A percentile compares a stretch with the other conserved stretches of the same genome.
Evolutionary conservation across 2,888 invertebrate species (phyloP).

Genomic region (Serripes groenlandicus): DNA sequence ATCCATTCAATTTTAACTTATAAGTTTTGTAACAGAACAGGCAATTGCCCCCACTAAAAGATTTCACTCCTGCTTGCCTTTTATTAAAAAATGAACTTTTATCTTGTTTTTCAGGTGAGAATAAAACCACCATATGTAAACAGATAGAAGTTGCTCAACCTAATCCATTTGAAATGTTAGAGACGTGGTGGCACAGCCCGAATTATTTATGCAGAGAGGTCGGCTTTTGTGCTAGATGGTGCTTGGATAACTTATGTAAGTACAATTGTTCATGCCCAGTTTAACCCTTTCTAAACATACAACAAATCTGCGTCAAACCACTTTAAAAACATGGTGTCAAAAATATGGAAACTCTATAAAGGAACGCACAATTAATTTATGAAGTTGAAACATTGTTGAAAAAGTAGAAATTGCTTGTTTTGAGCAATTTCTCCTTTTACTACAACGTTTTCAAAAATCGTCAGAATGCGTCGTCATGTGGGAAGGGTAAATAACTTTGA

Average conservation of each 20-base stretch:
- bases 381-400: too few relatives aligned
- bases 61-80: too few relatives aligned
- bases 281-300: too few relatives aligned
- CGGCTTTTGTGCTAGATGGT: conserved; percentile 97
- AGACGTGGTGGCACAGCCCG: conserved; percentile 88
- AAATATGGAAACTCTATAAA: too few relatives aligned
- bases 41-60: too few relatives aligned
- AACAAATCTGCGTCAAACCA: too few relatives aligned
- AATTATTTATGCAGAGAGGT: conserved; percentile 93
- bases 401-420: neutral
- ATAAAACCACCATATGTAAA: conserved; percentile 92
- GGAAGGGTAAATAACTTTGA: too few relatives aligned
- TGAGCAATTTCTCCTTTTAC: neutral
- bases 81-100: neutral
- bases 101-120: conserved; percentile 89
- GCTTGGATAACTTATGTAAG: conserved; percentile 95
- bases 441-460: neutral
- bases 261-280: too few relatives aligned
- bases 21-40: too few relatives aligned
- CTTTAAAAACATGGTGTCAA: too few relatives aligned
- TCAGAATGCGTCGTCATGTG: neutral
- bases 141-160: conserved; percentile 89
- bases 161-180: conserved; percentile 91
- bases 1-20: too few relatives aligned
- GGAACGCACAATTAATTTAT: too few relatives aligned